Percentiles rank a stretch among this genome's conserved stretches.
These are phyloP conservation scores for Panagrolaimus sp. DNA, from an alignment of 1,140 invertebrate genomes.

Conservation along the genomic window DNA sequence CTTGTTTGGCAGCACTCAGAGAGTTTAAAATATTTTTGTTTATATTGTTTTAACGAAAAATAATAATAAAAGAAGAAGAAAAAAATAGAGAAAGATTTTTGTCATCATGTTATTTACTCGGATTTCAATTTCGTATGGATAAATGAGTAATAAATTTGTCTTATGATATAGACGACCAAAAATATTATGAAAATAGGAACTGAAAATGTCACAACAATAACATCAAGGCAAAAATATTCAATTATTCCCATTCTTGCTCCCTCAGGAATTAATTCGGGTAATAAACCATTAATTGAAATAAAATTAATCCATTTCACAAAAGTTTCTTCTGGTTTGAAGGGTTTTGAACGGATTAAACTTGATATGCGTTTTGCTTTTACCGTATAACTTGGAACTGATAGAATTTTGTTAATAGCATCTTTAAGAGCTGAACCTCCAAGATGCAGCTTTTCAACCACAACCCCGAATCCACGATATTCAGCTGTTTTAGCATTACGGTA, in stretches of 20 bases:
- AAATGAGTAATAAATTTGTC: background rate
- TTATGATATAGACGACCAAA: background rate
- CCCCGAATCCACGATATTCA: constrained; percentile 26
- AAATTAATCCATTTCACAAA: constrained; percentile 18
- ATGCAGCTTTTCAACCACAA: constrained; percentile 20
- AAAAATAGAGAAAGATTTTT: background rate
- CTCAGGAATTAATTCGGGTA: constrained; percentile 6
- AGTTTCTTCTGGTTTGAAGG: constrained; percentile 13
- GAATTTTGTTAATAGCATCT: background rate
- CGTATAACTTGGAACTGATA: background rate
- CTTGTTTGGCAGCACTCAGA: background rate
- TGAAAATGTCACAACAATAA: background rate
- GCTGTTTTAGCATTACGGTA: constrained; percentile 29
- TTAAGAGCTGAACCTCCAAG: background rate
- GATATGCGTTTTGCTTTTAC: constrained; percentile 9
- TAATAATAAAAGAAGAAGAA: background rate
- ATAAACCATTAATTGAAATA: constrained; percentile 4
- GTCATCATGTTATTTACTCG: background rate
- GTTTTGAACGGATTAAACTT: constrained; percentile 6
- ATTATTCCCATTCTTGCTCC: constrained; percentile 9
- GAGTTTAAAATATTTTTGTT: background rate
- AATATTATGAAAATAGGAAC: background rate
- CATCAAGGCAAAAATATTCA: constrained; percentile 4
- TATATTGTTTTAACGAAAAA: background rate
- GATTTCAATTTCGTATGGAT: background rate